Conservation (phyloP, 2,113 vertebrate species). For the Corythornis cristatus region DNA sequence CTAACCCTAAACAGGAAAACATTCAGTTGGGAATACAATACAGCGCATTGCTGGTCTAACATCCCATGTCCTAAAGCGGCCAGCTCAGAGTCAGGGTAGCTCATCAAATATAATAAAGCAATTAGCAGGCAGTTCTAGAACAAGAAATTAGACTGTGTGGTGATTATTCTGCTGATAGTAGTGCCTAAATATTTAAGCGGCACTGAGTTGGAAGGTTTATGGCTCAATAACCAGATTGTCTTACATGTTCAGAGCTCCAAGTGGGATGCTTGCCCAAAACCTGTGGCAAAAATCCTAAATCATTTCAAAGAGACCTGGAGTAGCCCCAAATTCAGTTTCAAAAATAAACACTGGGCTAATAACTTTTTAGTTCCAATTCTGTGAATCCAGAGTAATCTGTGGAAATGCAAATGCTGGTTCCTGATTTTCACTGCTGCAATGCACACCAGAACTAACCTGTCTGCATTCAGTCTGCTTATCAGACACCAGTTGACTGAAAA, state of each 20-base stretch:
- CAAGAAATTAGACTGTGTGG: not conserved
- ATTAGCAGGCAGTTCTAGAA: not conserved
- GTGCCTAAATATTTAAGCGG: not conserved
- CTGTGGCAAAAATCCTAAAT: not conserved
- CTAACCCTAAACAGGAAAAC: conserved; percentile 3
- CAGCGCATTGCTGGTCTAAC: not conserved
- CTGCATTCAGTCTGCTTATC: not conserved
- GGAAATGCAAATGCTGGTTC: not conserved
- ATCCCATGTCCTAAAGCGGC: not conserved
- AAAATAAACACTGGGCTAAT: conserved; percentile 1
- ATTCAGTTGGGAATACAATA: not conserved
- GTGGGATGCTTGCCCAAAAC: conserved; percentile 3
- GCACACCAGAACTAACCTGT: not conserved
- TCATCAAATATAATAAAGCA: conserved; percentile 10
- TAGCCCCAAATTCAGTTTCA: not conserved
- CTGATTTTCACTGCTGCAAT: not conserved
- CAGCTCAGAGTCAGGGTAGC: not conserved
- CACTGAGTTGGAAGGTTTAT: not conserved
- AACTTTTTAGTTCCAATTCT: not conserved
- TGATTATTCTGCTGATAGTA: not conserved
- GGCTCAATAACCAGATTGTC: not conserved
- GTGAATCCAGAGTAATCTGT: not conserved
- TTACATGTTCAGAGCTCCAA: not conserved
- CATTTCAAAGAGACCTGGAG: not conserved
- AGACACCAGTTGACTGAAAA: not conserved